These are phyloP conservation scores for Desmophyllum pertusum DNA, from an alignment of 92 coral and sea anemone genomes.

Conservation along the genomic window DNA sequence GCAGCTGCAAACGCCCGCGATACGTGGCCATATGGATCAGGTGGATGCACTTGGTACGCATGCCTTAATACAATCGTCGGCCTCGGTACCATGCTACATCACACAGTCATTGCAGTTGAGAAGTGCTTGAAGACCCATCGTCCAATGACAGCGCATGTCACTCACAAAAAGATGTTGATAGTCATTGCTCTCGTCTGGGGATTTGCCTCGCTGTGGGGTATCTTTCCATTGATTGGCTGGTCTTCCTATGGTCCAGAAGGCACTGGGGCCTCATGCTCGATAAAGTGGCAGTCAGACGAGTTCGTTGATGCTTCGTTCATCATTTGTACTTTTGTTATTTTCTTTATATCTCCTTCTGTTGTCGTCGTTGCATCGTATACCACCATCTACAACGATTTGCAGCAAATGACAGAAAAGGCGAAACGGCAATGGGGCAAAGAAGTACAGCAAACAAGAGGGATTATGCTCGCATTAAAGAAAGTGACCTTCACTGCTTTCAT, in stretches of 20 bases:
- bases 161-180: not conserved
- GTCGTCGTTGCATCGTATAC: not conserved
- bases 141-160: not conserved
- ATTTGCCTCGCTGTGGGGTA: constrained; percentile 1
- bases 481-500: not conserved
- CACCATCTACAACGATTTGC: not conserved
- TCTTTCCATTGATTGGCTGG: constrained; percentile 29
- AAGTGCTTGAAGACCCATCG: not conserved
- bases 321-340: not conserved
- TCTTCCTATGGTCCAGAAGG: constrained; percentile 19
- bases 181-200: constrained; percentile 13
- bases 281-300: constrained; percentile 8
- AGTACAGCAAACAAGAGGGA: not conserved
- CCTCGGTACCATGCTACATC: constrained; percentile 22
- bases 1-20: not conserved
- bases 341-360: not conserved
- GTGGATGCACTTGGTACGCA: constrained; percentile 31
- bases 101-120: constrained; percentile 15
- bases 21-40: not conserved
- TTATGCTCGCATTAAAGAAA: not conserved
- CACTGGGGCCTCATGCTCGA: not conserved
- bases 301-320: constrained; percentile 1
- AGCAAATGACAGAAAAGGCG: not conserved
- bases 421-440: not conserved
- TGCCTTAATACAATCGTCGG: not conserved